Conservation (phyloP, 2,113 vertebrate species). For the Grammomys dolichurus region DNA sequence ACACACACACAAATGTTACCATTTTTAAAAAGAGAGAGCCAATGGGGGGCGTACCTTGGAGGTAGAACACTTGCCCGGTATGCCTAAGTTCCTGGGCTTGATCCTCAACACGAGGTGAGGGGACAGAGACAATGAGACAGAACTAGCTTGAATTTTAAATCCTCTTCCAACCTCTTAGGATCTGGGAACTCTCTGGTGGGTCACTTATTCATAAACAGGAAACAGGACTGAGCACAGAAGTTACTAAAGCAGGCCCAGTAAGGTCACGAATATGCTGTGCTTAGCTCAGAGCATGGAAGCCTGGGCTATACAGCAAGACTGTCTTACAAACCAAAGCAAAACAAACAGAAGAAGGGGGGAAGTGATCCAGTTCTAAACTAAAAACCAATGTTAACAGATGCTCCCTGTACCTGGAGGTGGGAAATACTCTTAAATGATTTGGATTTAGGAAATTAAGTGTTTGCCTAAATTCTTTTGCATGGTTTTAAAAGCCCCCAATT, state of each 20-base stretch:
- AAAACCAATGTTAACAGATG: too few relatives aligned
- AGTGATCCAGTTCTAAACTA: neutral
- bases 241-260: neutral
- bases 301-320: neutral
- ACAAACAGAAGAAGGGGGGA: neutral
- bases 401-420: neutral
- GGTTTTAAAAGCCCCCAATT: neutral
- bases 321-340: neutral
- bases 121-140: neutral
- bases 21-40: neutral
- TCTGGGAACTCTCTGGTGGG: neutral
- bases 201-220: neutral
- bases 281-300: neutral
- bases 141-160: neutral
- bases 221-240: neutral
- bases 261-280: neutral
- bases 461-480: neutral
- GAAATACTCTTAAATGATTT: constrained; percentile 16
- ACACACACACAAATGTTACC: neutral
- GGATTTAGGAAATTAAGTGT: neutral
- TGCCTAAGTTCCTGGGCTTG: neutral
- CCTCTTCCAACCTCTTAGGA: neutral
- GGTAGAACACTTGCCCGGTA: neutral
- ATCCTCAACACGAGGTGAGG: neutral
- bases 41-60: neutral